These are phyloP conservation scores for Gallinago nigripennis DNA, from an alignment of 2,797 vertebrate genomes.

Conservation along the genomic window DNA sequence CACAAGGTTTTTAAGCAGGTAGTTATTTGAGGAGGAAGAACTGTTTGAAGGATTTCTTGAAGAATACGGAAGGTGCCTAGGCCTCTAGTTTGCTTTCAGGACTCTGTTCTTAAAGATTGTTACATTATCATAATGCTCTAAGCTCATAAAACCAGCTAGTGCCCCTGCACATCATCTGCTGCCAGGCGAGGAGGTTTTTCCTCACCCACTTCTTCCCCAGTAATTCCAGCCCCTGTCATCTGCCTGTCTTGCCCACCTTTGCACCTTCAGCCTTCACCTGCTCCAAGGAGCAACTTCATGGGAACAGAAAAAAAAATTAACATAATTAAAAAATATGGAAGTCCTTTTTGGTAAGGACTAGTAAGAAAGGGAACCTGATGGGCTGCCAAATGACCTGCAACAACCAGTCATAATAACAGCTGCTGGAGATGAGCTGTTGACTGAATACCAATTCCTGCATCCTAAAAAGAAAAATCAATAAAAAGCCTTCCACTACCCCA, in stretches of 20 bases:
- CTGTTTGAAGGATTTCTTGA: neutral
- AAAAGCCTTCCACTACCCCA: neutral
- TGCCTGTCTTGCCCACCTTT: neutral
- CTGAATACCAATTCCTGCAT: neutral
- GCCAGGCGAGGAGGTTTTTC: neutral
- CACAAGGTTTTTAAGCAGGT: neutral
- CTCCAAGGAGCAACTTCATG: neutral
- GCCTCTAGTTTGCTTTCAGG: neutral
- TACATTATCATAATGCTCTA: accelerated
- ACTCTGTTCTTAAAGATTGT: neutral
- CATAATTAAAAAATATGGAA: neutral
- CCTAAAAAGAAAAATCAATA: neutral
- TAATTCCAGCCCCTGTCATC: neutral
- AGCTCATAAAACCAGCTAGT: neutral
- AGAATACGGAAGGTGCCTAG: neutral
- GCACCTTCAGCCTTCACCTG: neutral
- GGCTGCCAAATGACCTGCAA: neutral
- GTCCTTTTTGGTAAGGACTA: neutral
- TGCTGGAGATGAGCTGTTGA: neutral
- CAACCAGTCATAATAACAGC: accelerated
- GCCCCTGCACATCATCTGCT: neutral
- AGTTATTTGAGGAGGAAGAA: neutral
- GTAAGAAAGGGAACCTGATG: neutral
- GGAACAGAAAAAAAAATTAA: neutral
- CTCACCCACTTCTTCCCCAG: neutral